Percentiles rank a stretch among this genome's conserved stretches.
phyloP scores from a whole-genome alignment of 2,797 vertebrate genomes.

The Somateria mollissima region DNA sequence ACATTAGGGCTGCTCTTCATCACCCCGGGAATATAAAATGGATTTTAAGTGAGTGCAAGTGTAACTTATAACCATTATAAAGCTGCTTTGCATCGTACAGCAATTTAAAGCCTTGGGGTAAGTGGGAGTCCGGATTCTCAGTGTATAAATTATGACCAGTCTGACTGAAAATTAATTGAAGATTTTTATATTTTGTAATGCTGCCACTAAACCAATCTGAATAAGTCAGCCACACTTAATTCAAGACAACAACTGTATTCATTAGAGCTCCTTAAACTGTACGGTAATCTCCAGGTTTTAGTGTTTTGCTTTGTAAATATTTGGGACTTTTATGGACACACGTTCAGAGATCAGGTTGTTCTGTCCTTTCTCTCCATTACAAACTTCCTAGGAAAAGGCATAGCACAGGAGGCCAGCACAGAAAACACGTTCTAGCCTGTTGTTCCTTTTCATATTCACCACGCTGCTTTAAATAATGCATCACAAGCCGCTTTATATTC shows the following conservation, averaged over 20 bases:
- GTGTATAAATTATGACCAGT: neutral
- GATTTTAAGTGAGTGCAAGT: constrained; percentile 26
- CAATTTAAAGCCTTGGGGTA: constrained; percentile 14
- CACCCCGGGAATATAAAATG: neutral
- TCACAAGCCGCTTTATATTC: neutral
- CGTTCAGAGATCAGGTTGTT: constrained; percentile 13
- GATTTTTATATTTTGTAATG: neutral
- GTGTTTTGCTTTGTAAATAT: constrained; percentile 42
- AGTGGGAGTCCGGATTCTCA: constrained; percentile 8
- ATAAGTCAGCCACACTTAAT: constrained; percentile 7
- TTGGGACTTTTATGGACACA: constrained; percentile 18
- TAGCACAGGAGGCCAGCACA: neutral
- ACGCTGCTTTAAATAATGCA: constrained; percentile 50
- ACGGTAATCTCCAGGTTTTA: constrained; percentile 34
- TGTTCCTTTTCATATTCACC: neutral
- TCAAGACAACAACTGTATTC: constrained; percentile 6
- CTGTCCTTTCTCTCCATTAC: constrained; percentile 10
- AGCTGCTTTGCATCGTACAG: neutral
- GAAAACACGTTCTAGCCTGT: neutral
- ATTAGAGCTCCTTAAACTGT: constrained; percentile 38
- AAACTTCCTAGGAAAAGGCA: constrained; percentile 12
- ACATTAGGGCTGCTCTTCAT: constrained; percentile 11
- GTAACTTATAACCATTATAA: neutral
- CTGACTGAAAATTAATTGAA: constrained; percentile 15
- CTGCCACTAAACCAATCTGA: neutral